Base-by-base conservation (phyloP, 2,113 vertebrate species). In the Halcyon senegalensis region DNA sequence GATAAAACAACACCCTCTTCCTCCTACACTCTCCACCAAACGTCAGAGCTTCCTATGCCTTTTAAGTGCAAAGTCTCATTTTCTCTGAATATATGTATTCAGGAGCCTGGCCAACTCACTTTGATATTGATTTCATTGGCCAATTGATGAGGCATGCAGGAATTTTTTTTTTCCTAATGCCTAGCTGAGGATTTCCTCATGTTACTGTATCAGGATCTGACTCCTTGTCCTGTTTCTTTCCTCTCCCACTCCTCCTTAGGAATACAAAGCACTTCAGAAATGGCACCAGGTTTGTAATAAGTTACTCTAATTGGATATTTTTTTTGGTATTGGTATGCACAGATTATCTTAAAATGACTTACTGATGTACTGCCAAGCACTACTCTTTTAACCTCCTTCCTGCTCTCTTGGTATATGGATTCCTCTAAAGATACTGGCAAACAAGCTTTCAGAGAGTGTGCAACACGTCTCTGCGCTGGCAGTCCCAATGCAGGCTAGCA, bases 261-360 rank as follows among this genome's bases (percentile, higher is more conserved):
- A 93, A 74, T 92, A 85, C 44, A 72, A 96, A 93, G 43, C 48
- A 30, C 80, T 85, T 89, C 68, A 93, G 91, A 96, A 94, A 87
- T 74, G 60, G 82, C 58, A 89, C 62, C 70, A 30, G 62, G 48
- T 94, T 90, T 83, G 92, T 78, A 93, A 92, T 79, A 90, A 90
- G 83, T 97, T 87, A 64, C 89, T 94, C 85, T 94, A 84, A 95
- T 90, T 96, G 76, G 96, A 91, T 87, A 93, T 90, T 95, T 89
- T 68, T 68, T 56, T 60, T 55, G 24, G 24, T 82, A 78, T 94
- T 83, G 82, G 93, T 94, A 91, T 95, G 94, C 84, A 84, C 64
- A 96, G 93, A 93, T 94, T 94, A 92, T 96, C 94, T 55, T 64
- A 64, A 85, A 84, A 79, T 84, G 94, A 91, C 93, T 97, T 94